These are phyloP conservation scores for Allacma fusca DNA, from an alignment of 2,888 invertebrate genomes.

Conservation along the genomic window DNA sequence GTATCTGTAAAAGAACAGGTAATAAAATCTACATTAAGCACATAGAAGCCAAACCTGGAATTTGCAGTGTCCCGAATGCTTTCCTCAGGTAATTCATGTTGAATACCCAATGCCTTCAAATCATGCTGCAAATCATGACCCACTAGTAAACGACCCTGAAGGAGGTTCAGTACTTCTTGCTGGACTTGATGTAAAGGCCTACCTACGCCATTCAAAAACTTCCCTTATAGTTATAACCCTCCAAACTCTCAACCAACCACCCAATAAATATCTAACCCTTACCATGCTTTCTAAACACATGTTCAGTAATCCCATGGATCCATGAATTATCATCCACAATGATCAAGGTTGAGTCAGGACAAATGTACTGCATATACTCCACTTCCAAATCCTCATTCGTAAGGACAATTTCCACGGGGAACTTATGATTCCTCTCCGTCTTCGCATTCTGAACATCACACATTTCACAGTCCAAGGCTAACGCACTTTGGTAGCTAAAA, in stretches of 20 bases:
- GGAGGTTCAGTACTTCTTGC: background rate
- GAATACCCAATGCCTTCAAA: background rate
- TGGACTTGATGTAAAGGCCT: background rate
- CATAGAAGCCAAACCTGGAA: background rate
- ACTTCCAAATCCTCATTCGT: conserved; percentile 17
- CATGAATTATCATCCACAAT: background rate
- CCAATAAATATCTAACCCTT: background rate
- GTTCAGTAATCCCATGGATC: conserved; percentile 13
- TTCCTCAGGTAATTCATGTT: background rate
- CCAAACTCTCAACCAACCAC: no score
- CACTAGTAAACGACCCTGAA: background rate
- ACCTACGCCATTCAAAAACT: background rate
- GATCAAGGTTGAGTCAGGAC: background rate
- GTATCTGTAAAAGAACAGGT: no score
- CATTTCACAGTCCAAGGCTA: conserved; percentile 14
- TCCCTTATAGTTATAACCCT: background rate
- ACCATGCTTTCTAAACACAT: background rate
- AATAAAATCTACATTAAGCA: no score
- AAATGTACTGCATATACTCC: conserved; percentile 15
- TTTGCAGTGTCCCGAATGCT: background rate
- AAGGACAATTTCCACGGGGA: background rate
- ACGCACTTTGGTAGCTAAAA: background rate
- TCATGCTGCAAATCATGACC: conserved; percentile 20
- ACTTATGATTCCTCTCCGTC: conserved; percentile 8
- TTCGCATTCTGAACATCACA: conserved; percentile 13